phyloP scores from a whole-genome alignment of 1,140 invertebrate species.

The Zaprionus gabonicus region DNA sequence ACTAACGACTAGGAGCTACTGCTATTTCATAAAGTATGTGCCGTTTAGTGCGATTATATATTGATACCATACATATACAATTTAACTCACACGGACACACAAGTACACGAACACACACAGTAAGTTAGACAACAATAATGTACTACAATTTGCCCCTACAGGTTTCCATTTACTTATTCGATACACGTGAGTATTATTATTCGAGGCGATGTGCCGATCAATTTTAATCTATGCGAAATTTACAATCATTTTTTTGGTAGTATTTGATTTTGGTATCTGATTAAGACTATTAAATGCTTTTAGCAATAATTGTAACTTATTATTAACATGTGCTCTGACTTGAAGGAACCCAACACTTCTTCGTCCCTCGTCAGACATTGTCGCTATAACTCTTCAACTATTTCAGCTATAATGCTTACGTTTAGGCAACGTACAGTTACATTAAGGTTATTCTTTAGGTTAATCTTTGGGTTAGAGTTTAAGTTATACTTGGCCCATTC shows the following conservation, averaged over 20 bases:
- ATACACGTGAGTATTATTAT: constrained; percentile 12
- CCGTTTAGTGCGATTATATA: constrained; percentile 9
- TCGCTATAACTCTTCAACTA: constrained; percentile 28
- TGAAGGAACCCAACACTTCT: constrained; percentile 4
- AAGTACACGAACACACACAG: constrained; percentile 10
- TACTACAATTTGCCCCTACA: constrained; percentile 69
- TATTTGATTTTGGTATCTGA: constrained; percentile 38
- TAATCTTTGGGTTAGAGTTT: constrained; percentile 33
- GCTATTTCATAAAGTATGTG: constrained; percentile 17
- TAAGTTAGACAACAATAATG: constrained; percentile 65
- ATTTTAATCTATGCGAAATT: constrained; percentile 18
- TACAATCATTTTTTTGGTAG: constrained; percentile 53
- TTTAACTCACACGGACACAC: constrained; percentile 10
- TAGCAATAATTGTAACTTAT: constrained; percentile 69
- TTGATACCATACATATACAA: constrained; percentile 4
- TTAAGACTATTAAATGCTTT: constrained; percentile 76
- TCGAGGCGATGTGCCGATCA: constrained; percentile 23
- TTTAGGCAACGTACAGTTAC: constrained; percentile 6
- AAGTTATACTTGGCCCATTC: constrained; percentile 69
- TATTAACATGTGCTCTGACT: constrained; percentile 29
- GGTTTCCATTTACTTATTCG: constrained; percentile 8
- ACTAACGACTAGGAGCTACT: constrained; percentile 29
- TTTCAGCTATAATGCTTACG: constrained; percentile 19
- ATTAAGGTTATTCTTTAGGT: constrained; percentile 20
- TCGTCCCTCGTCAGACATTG: constrained; percentile 36